These are phyloP conservation scores for Tolmerus cingulatus DNA, from an alignment of 2,888 invertebrate genomes.

Conservation along the genomic window DNA sequence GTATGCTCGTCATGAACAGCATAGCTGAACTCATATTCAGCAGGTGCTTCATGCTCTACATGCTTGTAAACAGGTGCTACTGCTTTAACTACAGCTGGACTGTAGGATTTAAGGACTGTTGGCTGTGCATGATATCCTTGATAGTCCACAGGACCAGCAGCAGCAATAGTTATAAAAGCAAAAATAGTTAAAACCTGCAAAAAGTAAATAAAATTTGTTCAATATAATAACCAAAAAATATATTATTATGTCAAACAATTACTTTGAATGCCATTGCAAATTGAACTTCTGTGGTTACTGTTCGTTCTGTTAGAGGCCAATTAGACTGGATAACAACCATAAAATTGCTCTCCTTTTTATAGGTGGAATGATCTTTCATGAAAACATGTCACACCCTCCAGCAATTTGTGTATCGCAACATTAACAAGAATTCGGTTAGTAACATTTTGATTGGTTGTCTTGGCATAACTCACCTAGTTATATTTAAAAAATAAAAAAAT, in stretches of 20 bases:
- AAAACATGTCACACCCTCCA: neutral
- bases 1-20: slow-evolving; percentile 60
- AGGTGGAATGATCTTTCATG: neutral
- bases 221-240: neutral
- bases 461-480: neutral
- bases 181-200: neutral
- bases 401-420: neutral
- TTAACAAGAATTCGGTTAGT: neutral
- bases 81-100: neutral
- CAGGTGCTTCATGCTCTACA: slow-evolving; percentile 52
- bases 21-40: slow-evolving; percentile 59
- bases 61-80: slow-evolving; percentile 7
- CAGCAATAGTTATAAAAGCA: neutral
- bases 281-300: neutral
- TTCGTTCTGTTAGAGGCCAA: neutral
- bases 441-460: neutral
- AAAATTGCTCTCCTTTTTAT: neutral
- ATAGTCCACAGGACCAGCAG: neutral
- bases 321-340: neutral
- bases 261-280: neutral
- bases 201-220: neutral
- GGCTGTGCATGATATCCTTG: neutral
- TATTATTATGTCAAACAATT: neutral
- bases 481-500: neutral
- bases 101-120: neutral